phyloP scores from a whole-genome alignment of 2,888 invertebrate genomes.

The Branchellion lobata region DNA sequence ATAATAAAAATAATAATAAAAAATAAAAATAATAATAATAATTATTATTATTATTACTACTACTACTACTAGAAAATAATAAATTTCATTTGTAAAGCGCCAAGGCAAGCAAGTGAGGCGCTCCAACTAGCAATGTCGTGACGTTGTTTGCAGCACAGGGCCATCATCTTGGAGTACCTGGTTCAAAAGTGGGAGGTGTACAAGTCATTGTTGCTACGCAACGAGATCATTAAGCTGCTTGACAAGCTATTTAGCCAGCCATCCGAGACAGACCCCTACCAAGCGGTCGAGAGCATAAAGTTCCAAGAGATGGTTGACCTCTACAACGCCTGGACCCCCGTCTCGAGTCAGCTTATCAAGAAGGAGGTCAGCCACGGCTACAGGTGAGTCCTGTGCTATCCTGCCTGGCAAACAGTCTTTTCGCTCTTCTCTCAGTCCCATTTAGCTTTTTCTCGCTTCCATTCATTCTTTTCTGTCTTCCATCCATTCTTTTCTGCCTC shows the following conservation, averaged over 20 bases:
- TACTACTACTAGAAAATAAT: too few species aligned
- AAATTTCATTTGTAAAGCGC: too few species aligned
- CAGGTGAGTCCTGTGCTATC: neutral
- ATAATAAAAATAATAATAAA: too few species aligned
- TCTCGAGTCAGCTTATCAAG: neutral
- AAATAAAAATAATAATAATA: too few species aligned
- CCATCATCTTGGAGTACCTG: neutral
- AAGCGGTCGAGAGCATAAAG: neutral
- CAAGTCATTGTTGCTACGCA: neutral
- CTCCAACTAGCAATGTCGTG: too few species aligned
- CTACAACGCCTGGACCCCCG: neutral
- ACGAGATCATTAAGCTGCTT: slow-evolving; percentile 3
- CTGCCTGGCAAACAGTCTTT: neutral
- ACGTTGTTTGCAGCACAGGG: slow-evolving; percentile 1
- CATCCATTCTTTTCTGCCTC: too few species aligned
- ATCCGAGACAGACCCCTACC: neutral
- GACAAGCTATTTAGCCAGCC: neutral
- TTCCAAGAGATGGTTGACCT: neutral
- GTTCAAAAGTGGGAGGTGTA: neutral
- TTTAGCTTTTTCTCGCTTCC: too few species aligned
- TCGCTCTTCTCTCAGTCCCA: too few species aligned
- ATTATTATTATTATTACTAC: too few species aligned
- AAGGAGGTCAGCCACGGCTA: neutral
- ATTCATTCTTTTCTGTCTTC: too few species aligned
- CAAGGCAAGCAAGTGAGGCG: too few species aligned